Evolutionary conservation across 2,113 vertebrate genomes (phyloP).

Genomic region (Suncus etruscus): DNA sequence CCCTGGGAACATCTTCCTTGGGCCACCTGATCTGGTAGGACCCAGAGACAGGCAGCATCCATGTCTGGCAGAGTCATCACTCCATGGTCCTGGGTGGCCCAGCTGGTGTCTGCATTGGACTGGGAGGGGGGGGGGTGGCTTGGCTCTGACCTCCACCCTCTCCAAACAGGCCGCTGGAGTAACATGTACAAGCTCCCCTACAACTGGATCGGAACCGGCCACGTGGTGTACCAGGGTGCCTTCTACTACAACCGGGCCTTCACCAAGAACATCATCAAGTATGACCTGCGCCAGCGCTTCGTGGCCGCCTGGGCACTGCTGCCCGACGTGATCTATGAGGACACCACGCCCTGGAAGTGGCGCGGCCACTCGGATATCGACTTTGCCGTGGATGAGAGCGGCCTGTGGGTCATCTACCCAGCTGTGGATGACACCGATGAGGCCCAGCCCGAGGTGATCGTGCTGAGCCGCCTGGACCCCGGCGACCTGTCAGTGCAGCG

Average conservation of each 20-base stretch:
- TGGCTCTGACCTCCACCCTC: fast-evolving
- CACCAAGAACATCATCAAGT: slow-evolving; percentile 99
- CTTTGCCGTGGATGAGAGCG: slow-evolving; percentile 97
- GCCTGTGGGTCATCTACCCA: slow-evolving; percentile 99
- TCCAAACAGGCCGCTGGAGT: slow-evolving; percentile 93
- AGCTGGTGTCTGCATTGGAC: background rate
- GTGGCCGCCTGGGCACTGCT: slow-evolving; percentile 96
- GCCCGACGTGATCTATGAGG: slow-evolving; percentile 95
- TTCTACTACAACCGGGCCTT: slow-evolving; percentile 99
- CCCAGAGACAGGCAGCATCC: background rate
- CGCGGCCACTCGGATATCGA: slow-evolving; percentile 98
- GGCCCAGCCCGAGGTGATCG: slow-evolving; percentile 93
- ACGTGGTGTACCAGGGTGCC: slow-evolving; percentile 95
- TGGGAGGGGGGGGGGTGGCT: no score
- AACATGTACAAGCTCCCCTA: slow-evolving; percentile 98
- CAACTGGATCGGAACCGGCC: slow-evolving; percentile 98
- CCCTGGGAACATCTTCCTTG: background rate
- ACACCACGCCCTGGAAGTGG: slow-evolving; percentile 98
- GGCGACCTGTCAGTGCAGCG: slow-evolving; percentile 93
- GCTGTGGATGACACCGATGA: slow-evolving; percentile 93
- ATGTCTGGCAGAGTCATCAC: background rate
- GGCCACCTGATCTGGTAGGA: background rate
- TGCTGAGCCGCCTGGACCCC: slow-evolving; percentile 95
- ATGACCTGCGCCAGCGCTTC: slow-evolving; percentile 94
- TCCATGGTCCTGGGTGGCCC: fast-evolving